phyloP scores from a whole-genome alignment of 2,797 vertebrate genomes.

The Kryptopterus vitreolus region DNA sequence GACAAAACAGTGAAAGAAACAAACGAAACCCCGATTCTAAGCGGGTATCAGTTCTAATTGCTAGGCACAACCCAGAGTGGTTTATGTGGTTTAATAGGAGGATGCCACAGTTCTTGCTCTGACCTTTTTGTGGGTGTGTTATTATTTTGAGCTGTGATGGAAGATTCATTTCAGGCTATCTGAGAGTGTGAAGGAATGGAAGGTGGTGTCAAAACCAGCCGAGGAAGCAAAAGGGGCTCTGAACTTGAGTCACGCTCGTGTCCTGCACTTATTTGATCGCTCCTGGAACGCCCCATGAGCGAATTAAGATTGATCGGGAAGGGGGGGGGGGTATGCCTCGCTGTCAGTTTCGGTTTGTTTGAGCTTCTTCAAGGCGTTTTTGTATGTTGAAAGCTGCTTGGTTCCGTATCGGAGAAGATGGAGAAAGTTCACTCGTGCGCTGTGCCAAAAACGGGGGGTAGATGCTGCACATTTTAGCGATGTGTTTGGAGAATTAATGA shows the following conservation, averaged over 20 bases:
- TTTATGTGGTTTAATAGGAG: constrained; percentile 8
- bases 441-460: not conserved
- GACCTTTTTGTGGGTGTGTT: constrained; percentile 35
- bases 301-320: constrained; percentile 2
- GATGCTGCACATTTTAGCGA: not conserved
- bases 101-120: constrained; percentile 35
- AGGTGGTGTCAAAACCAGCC: constrained; percentile 2
- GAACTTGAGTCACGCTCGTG: constrained; percentile 13
- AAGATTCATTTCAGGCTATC: constrained; percentile 32
- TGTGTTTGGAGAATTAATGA: constrained; percentile 46
- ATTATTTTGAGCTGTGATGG: constrained; percentile 6
- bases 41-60: constrained; percentile 51
- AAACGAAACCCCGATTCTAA: constrained; percentile 47
- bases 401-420: constrained; percentile 1
- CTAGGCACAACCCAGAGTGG: constrained; percentile 41
- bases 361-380: constrained; percentile 10
- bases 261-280: constrained; percentile 16
- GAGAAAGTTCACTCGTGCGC: constrained; percentile 7
- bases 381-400: constrained; percentile 2
- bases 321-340: no score
- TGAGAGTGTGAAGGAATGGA: constrained; percentile 33
- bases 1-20: constrained; percentile 47
- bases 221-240: not conserved
- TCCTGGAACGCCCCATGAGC: not conserved
- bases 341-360: constrained; percentile 19